Base-by-base conservation (phyloP, 1,140 invertebrate species). In the Tenebrio molitor region DNA sequence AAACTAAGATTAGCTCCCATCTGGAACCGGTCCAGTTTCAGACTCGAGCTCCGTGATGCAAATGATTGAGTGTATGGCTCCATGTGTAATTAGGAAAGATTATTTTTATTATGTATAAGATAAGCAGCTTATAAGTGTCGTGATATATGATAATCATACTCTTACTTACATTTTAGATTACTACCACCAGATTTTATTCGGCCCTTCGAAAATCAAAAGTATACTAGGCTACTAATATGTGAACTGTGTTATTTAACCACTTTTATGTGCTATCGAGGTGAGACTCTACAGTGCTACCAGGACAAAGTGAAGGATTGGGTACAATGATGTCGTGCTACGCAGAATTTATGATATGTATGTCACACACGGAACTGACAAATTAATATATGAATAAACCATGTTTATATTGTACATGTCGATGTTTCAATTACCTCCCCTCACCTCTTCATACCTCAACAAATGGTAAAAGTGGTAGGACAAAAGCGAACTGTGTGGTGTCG, bases 81-180 rank as follows among this genome's bases (percentile, higher is more conserved):
- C 67, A 74, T 77, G 76, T 78, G 53, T 74, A 74, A 71, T 77
- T 76, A 79, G 76, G 69, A 71, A 73, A 76, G 58, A 76, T 74
- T 78, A 75, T 75, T 77, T 78, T 79, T 79, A 71, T 73, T 79
- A 77, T 78, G 73, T 76, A 58, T 69, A 76, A 73, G 74, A 74
- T 77, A 76, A 79, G 72, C 71, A 75, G 77, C 77, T 79, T 79
- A 71, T 79, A 76, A 77, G 46, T 79, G 77, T 79, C 76, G 74
- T 78, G 77, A 78, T 78, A 78, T 74, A 74, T 77, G 76, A 77
- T 77, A 77, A 77, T 77, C 76, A 77, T 68, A 69, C 23, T 64
- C 36, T 69, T 33, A 63, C 69, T n/a, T 63, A 71, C 34, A 39
- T 25, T 71, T 34, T 39, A 71, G 29, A 64, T 63, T 39, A 63